These are phyloP conservation scores for Acanthosepion lycidas DNA, from an alignment of 2,888 invertebrate genomes.

Conservation along the genomic window DNA sequence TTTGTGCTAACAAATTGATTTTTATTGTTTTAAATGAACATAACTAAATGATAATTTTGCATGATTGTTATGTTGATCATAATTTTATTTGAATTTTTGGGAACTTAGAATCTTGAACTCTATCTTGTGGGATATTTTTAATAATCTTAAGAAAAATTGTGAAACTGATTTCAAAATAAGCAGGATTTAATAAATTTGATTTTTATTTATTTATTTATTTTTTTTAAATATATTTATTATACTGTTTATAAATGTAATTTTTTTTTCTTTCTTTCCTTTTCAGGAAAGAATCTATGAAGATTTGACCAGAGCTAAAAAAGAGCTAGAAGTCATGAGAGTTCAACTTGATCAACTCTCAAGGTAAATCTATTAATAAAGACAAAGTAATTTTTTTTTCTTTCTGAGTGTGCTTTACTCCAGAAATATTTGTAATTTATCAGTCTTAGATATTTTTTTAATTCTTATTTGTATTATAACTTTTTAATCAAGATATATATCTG, in stretches of 20 bases:
- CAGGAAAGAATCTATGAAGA: slow-evolving; percentile 70
- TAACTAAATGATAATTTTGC: too few species aligned
- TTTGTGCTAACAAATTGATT: too few species aligned
- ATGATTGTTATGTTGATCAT: neutral
- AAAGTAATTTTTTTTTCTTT: neutral
- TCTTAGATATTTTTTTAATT: too few species aligned
- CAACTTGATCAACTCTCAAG: slow-evolving; percentile 70
- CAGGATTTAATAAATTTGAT: too few species aligned
- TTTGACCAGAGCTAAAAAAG: slow-evolving; percentile 64
- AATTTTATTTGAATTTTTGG: neutral
- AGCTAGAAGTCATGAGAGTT: slow-evolving; percentile 67
- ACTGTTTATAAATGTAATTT: neutral
- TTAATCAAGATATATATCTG: too few species aligned
- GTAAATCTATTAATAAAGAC: slow-evolving; percentile 52
- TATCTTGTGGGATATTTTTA: neutral
- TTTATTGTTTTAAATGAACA: too few species aligned
- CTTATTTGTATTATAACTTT: too few species aligned
- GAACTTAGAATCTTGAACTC: neutral
- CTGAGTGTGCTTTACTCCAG: neutral
- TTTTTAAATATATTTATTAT: too few species aligned
- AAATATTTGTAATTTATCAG: too few species aligned
- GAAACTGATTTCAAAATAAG: neutral
- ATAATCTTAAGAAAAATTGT: neutral
- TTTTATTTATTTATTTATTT: too few species aligned
- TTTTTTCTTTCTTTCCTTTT: slow-evolving; percentile 47